Evolutionary conservation across 2,888 invertebrate genomes (phyloP).

Genomic region (Chirona hameri): DNA sequence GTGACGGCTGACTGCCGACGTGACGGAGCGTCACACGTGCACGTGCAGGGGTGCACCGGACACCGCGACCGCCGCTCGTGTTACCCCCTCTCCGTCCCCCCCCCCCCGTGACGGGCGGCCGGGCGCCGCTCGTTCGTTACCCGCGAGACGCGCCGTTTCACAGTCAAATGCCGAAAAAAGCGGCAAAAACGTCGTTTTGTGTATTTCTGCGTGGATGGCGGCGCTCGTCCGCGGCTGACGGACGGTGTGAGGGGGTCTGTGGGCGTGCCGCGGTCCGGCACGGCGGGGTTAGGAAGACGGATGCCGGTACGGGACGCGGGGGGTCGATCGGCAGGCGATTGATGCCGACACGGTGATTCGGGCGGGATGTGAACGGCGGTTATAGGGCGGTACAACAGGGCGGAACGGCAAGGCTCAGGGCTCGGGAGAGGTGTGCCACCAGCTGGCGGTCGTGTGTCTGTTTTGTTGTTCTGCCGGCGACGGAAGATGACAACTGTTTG

Average conservation of each 20-base stretch:
- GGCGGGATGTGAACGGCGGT: too few relatives aligned
- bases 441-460: too few relatives aligned
- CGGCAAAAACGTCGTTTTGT: constrained; percentile 7
- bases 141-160: neutral
- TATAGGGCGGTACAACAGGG: too few relatives aligned
- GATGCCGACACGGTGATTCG: too few relatives aligned
- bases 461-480: too few relatives aligned
- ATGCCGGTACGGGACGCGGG: neutral
- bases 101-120: neutral
- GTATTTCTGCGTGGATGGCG: neutral
- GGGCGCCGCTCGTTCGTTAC: neutral
- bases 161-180: neutral
- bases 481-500: too few relatives aligned
- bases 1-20: neutral
- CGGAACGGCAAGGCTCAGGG: too few relatives aligned
- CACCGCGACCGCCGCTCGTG: neutral
- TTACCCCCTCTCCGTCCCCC: neutral
- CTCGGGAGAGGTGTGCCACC: too few relatives aligned
- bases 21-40: constrained; percentile 11
- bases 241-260: neutral
- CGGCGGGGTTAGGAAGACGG: neutral
- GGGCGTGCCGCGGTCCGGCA: neutral
- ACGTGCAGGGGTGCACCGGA: constrained; percentile 13
- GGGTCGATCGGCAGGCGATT: too few relatives aligned
- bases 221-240: neutral